Conservation (phyloP, 2,888 invertebrate genomes). For the Drymonia ruficornis region DNA sequence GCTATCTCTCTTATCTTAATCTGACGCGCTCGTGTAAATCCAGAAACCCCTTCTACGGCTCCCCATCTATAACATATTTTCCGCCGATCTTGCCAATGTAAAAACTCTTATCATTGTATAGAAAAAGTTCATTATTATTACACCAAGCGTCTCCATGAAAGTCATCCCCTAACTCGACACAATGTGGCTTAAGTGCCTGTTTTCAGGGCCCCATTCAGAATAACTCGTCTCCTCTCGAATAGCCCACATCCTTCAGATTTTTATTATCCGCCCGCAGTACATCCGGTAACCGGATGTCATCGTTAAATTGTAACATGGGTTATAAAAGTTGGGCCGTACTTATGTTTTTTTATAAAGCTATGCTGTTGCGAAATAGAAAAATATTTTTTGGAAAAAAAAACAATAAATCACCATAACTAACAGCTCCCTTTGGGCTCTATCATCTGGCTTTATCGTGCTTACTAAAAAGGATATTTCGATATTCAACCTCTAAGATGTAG, state of each 20-base stretch:
- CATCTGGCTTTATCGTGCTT: no score
- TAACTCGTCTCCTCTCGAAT: neutral
- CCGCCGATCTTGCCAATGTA: neutral
- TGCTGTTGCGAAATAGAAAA: no score
- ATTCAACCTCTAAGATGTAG: no score
- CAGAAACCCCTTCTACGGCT: no score
- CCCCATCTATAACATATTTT: no score
- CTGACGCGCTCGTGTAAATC: no score
- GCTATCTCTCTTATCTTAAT: no score
- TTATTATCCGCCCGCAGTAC: constrained; percentile 26
- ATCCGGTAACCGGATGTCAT: constrained; percentile 25
- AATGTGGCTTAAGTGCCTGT: neutral
- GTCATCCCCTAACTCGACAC: neutral
- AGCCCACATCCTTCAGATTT: constrained; percentile 21
- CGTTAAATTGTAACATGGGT: constrained; percentile 25
- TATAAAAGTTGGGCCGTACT: neutral
- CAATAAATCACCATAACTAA: no score
- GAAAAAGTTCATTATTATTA: neutral
- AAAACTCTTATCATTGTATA: neutral
- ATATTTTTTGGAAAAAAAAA: no score
- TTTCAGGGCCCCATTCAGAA: neutral
- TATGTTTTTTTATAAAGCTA: no score
- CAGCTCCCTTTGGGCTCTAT: no score
- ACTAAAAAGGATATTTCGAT: no score
- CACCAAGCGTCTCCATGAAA: neutral